These are phyloP conservation scores for Rhinophrynus dorsalis DNA, from an alignment of 2,797 vertebrate genomes.

Conservation along the genomic window DNA sequence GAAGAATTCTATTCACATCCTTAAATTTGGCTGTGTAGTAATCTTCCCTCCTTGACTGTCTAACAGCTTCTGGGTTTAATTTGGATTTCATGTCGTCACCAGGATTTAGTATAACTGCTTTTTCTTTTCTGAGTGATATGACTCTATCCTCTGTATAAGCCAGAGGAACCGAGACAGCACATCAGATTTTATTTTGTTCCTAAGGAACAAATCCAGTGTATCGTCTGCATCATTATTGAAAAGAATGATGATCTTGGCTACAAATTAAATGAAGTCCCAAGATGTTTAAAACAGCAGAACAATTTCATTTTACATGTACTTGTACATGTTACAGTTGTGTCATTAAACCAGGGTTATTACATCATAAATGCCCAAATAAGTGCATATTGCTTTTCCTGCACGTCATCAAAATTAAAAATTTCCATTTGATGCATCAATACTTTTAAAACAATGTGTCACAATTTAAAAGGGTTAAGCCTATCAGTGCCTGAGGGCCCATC, in stretches of 20 bases:
- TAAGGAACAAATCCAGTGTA: conserved; percentile 32
- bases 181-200: conserved; percentile 21
- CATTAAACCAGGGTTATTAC: too few relatives aligned
- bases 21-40: conserved; percentile 30
- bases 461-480: too few relatives aligned
- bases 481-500: too few relatives aligned
- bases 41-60: conserved; percentile 37
- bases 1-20: conserved; percentile 36
- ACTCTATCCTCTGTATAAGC: conserved; percentile 31
- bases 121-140: conserved; percentile 32
- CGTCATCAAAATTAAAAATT: too few relatives aligned
- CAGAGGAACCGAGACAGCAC: conserved; percentile 19
- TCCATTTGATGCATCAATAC: too few relatives aligned
- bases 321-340: too few relatives aligned
- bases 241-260: conserved; percentile 16
- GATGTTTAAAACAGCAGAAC: not conserved
- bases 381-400: too few relatives aligned
- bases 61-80: conserved; percentile 43
- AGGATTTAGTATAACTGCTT: conserved; percentile 33
- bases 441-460: too few relatives aligned
- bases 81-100: conserved; percentile 41
- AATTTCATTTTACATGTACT: not conserved
- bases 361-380: too few relatives aligned
- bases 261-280: not conserved
- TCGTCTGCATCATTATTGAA: conserved; percentile 11